Conservation (phyloP, 2,888 invertebrate genomes). For the Andrena minutula region DNA sequence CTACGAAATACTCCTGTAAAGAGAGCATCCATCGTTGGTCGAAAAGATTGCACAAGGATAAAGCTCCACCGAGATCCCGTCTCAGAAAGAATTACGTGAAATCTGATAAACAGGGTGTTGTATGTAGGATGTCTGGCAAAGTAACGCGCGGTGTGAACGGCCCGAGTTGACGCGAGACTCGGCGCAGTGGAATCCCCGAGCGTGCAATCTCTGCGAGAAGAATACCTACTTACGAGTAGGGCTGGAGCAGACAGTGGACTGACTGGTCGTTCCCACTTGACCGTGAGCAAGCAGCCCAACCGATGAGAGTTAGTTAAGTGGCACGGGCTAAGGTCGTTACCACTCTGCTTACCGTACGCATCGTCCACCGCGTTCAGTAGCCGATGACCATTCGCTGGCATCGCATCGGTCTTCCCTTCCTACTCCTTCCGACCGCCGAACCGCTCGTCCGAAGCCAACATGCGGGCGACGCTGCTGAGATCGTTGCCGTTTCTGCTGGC, state of each 20-base stretch:
- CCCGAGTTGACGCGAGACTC: too few relatives aligned
- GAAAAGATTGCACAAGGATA: too few relatives aligned
- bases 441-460: slow-evolving; percentile 3
- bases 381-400: slow-evolving; percentile 69
- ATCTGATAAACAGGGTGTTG: too few relatives aligned
- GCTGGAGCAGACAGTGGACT: slow-evolving; percentile 12
- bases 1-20: too few relatives aligned
- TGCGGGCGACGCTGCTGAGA: slow-evolving; percentile 21
- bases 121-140: too few relatives aligned
- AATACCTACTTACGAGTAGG: background rate
- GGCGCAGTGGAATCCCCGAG: too few relatives aligned
- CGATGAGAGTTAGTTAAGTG: slow-evolving; percentile 74
- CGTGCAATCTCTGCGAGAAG: too few relatives aligned
- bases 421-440: background rate
- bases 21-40: too few relatives aligned
- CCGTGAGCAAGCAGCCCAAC: slow-evolving; percentile 68
- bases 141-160: too few relatives aligned
- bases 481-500: slow-evolving; percentile 22
- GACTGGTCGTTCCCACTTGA: slow-evolving; percentile 71
- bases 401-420: slow-evolving; percentile 57
- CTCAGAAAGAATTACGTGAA: too few relatives aligned
- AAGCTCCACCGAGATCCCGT: too few relatives aligned
- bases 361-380: slow-evolving; percentile 67
- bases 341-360: slow-evolving; percentile 61
- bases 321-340: slow-evolving; percentile 73